Base-by-base conservation (phyloP, 1,140 invertebrate species). In the Phenacoccus solenopsis region DNA sequence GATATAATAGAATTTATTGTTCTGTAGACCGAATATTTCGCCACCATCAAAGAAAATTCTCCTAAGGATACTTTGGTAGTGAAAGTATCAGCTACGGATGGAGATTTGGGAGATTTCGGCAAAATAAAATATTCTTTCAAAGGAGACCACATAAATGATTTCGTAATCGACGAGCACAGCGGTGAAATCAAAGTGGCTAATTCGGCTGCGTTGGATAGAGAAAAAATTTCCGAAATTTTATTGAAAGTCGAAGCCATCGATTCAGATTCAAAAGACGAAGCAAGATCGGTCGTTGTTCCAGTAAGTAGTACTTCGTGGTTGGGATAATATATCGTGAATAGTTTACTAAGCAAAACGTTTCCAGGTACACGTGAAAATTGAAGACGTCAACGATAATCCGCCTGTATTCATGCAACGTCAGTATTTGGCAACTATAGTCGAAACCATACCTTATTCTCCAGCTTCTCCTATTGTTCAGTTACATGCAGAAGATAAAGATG, bases 341-440 rank as follows among this genome's bases (percentile, higher is more conserved):
- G 24, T 64, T 64, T 68, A 30, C 10, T 70, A 28, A 68, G 68
- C 13, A 70, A 25, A 59, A 49, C 21, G 71, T 32, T 70, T 70
- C 0, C 76, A 87, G 81, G 82, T 93, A 28, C 82, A 88, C 75
- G 86, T 95, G n/a, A 87, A 86, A 76, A 82, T 95, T 0, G 75
- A 84, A 21, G 91, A 95, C 78, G 84, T 90, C 1, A 94, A 94
- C 78, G 92, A 95, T 76, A 91, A 93, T 78, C 75, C 85, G 2
- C 93, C 92, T 0, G 81, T 86, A 70, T 94, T 94, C 76, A 84
- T 82, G 0, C 85, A 88, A 72, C 84, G 86, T 59, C 82, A 84
- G 21, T 92, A 92, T 76, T 85, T 87, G 73, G 86, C 90, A 0
- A 88, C 85, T 0, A 87, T 96, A 1, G 87, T 88, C 1, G 93